Percentiles rank a stretch among this genome's conserved stretches.
phyloP scores from a whole-genome alignment of 2,888 invertebrate genomes.

The Hydroisotoma schaefferi region DNA sequence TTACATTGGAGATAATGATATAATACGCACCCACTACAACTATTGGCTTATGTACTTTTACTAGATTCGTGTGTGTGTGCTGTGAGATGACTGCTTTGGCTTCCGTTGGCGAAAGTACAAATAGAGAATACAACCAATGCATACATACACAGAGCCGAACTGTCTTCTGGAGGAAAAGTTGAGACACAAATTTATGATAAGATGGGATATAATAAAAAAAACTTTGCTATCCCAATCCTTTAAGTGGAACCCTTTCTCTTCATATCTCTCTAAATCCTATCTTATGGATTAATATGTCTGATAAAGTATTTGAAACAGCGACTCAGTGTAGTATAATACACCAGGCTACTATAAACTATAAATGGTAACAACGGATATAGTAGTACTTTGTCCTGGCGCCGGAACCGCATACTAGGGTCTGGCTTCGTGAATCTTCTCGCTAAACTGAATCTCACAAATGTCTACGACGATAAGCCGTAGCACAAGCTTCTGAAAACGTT shows the following conservation, averaged over 20 bases:
- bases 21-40: no score
- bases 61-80: no score
- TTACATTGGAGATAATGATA: no score
- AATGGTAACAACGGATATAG: background rate
- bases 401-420: background rate
- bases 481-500: background rate
- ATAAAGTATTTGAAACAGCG: background rate
- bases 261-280: no score
- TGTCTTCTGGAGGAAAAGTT: slow-evolving; percentile 20
- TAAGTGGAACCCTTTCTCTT: slow-evolving; percentile 1
- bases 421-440: background rate
- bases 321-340: background rate
- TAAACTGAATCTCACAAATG: background rate
- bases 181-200: slow-evolving; percentile 48
- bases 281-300: no score
- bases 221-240: slow-evolving; percentile 3
- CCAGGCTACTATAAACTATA: no score
- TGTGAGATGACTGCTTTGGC: no score
- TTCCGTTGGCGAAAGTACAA: no score
- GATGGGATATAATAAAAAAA: slow-evolving; percentile 27
- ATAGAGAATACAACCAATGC: slow-evolving; percentile 2
- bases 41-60: no score
- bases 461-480: background rate
- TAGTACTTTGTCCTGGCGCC: slow-evolving; percentile 8
- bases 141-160: background rate